Conservation (phyloP, 2,888 invertebrate species). For the Hartigia nigra region DNA sequence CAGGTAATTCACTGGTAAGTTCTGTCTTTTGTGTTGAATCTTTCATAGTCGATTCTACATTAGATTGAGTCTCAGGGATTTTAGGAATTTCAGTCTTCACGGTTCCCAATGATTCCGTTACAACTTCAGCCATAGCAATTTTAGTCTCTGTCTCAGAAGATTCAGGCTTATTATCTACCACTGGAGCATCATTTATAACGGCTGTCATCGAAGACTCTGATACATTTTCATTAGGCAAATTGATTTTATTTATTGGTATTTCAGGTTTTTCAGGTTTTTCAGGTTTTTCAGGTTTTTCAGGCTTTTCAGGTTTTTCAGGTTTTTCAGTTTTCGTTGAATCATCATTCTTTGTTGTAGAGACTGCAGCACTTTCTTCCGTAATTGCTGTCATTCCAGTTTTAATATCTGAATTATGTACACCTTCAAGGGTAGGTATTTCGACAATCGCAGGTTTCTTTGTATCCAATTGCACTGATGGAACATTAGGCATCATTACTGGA, state of each 20-base stretch:
- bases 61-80: neutral
- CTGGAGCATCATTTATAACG: neutral
- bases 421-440: neutral
- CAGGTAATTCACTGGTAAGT: neutral
- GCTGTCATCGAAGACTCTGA: neutral
- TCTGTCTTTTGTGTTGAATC: neutral
- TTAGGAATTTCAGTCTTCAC: neutral
- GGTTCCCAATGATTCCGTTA: neutral
- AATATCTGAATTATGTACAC: constrained; percentile 22
- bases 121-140: neutral
- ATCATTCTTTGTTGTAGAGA: neutral
- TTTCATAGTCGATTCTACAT: neutral
- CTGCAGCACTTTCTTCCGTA: constrained; percentile 18
- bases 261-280: constrained; percentile 7
- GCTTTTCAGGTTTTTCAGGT: constrained; percentile 13
- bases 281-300: too few species aligned
- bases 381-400: constrained; percentile 16
- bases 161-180: neutral
- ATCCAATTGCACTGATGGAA: neutral
- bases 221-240: constrained; percentile 8
- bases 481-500: neutral
- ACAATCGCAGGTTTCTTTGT: neutral
- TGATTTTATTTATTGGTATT: neutral
- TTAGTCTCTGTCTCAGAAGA: neutral
- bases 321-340: neutral